Conservation (phyloP, 2,888 invertebrate species). For the Polydrusus tereticollis region DNA sequence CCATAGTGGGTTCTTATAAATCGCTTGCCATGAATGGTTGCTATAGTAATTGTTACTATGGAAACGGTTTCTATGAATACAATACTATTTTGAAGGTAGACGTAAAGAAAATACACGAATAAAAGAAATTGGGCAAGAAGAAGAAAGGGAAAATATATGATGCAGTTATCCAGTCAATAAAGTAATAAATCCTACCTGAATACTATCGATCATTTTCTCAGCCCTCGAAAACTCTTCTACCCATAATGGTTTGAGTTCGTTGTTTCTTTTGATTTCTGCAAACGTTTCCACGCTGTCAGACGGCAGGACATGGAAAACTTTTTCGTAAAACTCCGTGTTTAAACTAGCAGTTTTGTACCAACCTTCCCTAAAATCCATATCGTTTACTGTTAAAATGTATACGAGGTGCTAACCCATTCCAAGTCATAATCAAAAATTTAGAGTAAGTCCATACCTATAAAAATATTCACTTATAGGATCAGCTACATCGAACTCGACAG, state of each 20-base stretch:
- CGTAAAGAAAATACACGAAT: too few species aligned
- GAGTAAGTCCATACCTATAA: slow-evolving; percentile 69
- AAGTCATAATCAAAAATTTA: not conserved
- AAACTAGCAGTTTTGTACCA: slow-evolving; percentile 85
- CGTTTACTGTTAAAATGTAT: too few species aligned
- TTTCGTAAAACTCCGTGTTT: slow-evolving; percentile 92
- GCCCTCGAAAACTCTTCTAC: slow-evolving; percentile 81
- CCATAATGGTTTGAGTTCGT: slow-evolving; percentile 80
- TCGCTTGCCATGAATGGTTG: too few species aligned
- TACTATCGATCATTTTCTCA: slow-evolving; percentile 78
- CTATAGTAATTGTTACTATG: too few species aligned
- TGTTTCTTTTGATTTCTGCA: slow-evolving; percentile 80
- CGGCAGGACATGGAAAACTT: slow-evolving; percentile 93
- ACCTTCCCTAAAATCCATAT: slow-evolving; percentile 61
- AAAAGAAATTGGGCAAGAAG: too few species aligned
- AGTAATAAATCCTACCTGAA: too few species aligned
- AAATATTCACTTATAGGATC: slow-evolving; percentile 88
- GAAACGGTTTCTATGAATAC: too few species aligned
- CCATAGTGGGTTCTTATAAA: too few species aligned
- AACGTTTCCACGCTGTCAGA: slow-evolving; percentile 86
- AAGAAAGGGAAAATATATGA: too few species aligned
- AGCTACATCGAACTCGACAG: slow-evolving; percentile 72
- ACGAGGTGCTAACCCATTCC: not conserved
- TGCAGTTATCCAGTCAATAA: too few species aligned
- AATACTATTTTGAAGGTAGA: too few species aligned